phyloP scores from a whole-genome alignment of 1,140 invertebrate genomes.

The Spodoptera frugiperda region DNA sequence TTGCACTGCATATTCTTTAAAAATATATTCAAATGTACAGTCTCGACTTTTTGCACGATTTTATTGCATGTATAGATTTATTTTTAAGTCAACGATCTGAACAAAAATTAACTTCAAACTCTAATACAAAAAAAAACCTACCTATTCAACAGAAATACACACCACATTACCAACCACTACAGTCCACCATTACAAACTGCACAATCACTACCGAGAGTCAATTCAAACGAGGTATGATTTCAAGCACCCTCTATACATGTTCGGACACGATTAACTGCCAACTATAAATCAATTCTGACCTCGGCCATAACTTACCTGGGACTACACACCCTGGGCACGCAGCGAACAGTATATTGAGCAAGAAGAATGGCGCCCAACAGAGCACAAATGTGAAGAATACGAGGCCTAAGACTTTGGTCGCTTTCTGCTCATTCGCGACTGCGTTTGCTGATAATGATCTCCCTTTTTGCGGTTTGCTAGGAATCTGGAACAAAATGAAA shows the following conservation, averaged over 20 bases:
- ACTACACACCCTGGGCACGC: constrained; percentile 91
- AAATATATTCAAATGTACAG: too few species aligned
- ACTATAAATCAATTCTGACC: not conserved
- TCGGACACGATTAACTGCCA: not conserved
- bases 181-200: not conserved
- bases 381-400: constrained; percentile 96
- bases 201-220: not conserved
- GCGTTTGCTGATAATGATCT: constrained; percentile 90
- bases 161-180: not conserved
- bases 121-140: too few species aligned
- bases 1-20: too few species aligned
- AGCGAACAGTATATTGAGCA: constrained; percentile 93
- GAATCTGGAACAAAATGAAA: constrained; percentile 84
- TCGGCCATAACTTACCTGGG: constrained; percentile 82
- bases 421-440: constrained; percentile 94
- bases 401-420: constrained; percentile 93
- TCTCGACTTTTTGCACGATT: too few species aligned
- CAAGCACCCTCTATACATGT: not conserved
- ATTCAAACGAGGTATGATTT: not conserved
- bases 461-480: constrained; percentile 88
- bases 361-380: constrained; percentile 96
- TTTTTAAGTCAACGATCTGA: too few species aligned
- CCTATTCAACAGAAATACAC: too few species aligned
- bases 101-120: too few species aligned
- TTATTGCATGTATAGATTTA: too few species aligned